Conservation (phyloP, 2,797 vertebrate genomes). For the Masticophis lateralis region DNA sequence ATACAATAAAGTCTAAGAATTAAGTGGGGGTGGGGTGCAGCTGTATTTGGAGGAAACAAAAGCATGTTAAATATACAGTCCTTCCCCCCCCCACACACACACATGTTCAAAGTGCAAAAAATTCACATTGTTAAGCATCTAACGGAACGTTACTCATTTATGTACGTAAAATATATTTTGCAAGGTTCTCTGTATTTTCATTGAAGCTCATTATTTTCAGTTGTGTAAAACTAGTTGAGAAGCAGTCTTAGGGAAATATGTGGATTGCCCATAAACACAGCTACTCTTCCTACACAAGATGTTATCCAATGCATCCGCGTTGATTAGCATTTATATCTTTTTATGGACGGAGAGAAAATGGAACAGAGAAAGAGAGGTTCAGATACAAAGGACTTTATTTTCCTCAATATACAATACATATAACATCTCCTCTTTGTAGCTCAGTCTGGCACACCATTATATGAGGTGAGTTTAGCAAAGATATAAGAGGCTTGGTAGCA, state of each 20-base stretch:
- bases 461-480: background rate
- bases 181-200: background rate
- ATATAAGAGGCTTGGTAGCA: background rate
- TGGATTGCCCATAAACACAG: background rate
- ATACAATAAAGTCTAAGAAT: background rate
- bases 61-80: background rate
- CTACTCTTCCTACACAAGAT: background rate
- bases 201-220: background rate
- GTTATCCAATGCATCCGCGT: background rate
- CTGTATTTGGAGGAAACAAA: background rate
- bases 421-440: background rate
- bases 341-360: background rate
- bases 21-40: rapidly evolving
- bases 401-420: background rate
- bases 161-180: background rate
- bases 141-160: background rate
- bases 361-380: background rate
- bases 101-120: background rate
- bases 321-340: background rate
- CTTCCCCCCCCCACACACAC: background rate
- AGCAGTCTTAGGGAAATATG: background rate
- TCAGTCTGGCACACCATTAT: background rate
- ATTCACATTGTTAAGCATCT: background rate
- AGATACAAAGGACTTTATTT: background rate
- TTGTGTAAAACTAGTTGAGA: background rate